Conservation (phyloP, 1,140 invertebrate species). For the Drosophila murphyi region DNA sequence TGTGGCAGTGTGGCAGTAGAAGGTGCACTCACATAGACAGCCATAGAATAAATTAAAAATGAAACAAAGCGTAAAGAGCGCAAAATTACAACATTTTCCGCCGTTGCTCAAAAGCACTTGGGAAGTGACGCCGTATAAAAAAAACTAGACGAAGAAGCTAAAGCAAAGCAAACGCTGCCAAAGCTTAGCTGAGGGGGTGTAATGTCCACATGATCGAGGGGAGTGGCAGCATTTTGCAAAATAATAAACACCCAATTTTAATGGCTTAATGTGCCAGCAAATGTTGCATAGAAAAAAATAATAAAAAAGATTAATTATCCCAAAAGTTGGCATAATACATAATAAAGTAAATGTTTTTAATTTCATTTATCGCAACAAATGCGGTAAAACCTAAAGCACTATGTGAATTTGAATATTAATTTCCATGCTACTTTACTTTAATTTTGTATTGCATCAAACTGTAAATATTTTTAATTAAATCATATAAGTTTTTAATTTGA, state of each 20-base stretch:
- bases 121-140: constrained; percentile 34
- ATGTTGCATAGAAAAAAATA: neutral
- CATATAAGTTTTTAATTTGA: neutral
- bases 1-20: constrained; percentile 22
- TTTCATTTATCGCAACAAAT: neutral
- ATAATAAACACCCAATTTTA: constrained; percentile 22
- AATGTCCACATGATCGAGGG: neutral
- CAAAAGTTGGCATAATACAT: neutral
- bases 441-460: no score
- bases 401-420: no score
- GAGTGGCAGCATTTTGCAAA: constrained; percentile 23
- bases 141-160: constrained; percentile 15
- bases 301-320: neutral
- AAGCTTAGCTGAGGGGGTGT: neutral
- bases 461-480: no score
- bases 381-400: no score
- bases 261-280: constrained; percentile 1
- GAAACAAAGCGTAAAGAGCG: constrained; percentile 83
- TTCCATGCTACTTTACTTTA: no score
- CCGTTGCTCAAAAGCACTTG: constrained; percentile 72
- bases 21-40: constrained; percentile 67
- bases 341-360: neutral
- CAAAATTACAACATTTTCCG: constrained; percentile 80
- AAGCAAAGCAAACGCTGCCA: constrained; percentile 7
- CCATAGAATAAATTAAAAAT: constrained; percentile 81